phyloP scores from a whole-genome alignment of 2,888 invertebrate species.

The Oligia latruncula region DNA sequence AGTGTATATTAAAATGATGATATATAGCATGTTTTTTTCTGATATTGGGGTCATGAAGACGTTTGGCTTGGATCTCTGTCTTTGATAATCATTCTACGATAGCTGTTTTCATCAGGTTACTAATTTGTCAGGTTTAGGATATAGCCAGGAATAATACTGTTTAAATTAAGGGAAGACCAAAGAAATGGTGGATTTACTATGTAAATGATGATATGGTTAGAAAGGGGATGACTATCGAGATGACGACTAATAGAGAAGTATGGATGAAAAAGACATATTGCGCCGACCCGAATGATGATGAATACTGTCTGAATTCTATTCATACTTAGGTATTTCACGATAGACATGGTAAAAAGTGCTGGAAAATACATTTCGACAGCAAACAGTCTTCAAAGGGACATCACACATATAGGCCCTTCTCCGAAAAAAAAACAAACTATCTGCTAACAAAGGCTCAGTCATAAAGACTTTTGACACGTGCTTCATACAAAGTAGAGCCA shows the following conservation, averaged over 20 bases:
- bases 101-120: background rate
- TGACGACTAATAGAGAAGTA: too few species aligned
- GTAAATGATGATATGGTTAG: too few species aligned
- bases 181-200: too few species aligned
- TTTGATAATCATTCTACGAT: background rate
- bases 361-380: slow-evolving; percentile 32
- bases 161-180: too few species aligned
- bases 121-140: background rate
- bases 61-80: background rate
- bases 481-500: slow-evolving; percentile 69
- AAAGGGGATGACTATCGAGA: background rate
- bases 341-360: background rate
- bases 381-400: slow-evolving; percentile 41
- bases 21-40: background rate
- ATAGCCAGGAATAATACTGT: background rate
- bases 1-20: background rate
- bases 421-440: slow-evolving; percentile 61
- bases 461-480: slow-evolving; percentile 74
- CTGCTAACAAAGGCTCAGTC: slow-evolving; percentile 65
- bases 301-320: background rate
- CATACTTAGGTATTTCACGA: background rate
- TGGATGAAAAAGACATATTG: too few species aligned
- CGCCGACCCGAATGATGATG: background rate
- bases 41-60: background rate
- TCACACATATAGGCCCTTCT: slow-evolving; percentile 31